These are phyloP conservation scores for Trigoniulus corallinus DNA, from an alignment of 1,140 invertebrate genomes.

Conservation along the genomic window DNA sequence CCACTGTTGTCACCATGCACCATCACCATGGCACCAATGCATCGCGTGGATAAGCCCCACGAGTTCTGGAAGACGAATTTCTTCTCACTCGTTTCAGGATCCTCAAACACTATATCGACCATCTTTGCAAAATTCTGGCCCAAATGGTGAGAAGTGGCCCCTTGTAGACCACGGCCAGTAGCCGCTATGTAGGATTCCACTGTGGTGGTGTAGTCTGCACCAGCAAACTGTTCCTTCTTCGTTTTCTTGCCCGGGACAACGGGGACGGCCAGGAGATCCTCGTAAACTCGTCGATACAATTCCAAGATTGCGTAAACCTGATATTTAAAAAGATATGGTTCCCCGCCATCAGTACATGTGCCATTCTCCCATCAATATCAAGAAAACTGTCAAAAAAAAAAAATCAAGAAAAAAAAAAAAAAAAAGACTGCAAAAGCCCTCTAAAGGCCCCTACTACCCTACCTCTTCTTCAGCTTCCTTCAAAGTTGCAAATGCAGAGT, in stretches of 20 bases:
- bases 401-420: not conserved
- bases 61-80: slow-evolving; percentile 92
- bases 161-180: slow-evolving; percentile 90
- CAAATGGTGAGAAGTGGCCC: slow-evolving; percentile 92
- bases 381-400: not conserved
- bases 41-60: slow-evolving; percentile 94
- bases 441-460: too few species aligned
- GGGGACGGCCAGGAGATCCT: slow-evolving; percentile 82
- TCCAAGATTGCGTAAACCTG: slow-evolving; percentile 38
- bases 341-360: too few species aligned
- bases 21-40: slow-evolving; percentile 82
- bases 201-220: slow-evolving; percentile 93
- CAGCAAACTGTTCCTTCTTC: slow-evolving; percentile 99
- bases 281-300: slow-evolving; percentile 77
- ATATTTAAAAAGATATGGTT: not conserved
- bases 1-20: slow-evolving; percentile 95
- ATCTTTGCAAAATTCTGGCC: slow-evolving; percentile 99
- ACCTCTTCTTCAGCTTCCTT: slow-evolving; percentile 84
- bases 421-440: not conserved
- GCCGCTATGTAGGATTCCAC: slow-evolving; percentile 89
- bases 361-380: not conserved
- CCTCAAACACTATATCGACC: slow-evolving; percentile 93
- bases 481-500: slow-evolving; percentile 73
- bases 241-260: slow-evolving; percentile 91
- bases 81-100: slow-evolving; percentile 78